Conservation (phyloP, 2,113 vertebrate species). For the Boulengeromyrus knoepffleri region DNA sequence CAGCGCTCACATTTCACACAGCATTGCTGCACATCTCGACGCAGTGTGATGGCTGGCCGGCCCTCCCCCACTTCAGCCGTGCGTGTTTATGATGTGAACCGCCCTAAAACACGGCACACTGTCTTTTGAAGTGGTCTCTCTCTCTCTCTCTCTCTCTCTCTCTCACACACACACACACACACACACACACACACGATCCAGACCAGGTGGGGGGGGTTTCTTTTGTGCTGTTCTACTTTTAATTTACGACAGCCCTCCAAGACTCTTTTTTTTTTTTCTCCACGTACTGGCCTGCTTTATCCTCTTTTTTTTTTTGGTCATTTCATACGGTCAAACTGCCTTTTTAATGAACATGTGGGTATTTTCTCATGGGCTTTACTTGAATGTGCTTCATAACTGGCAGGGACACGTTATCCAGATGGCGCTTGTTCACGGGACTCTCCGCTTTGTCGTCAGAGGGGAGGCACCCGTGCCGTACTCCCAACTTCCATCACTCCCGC, state of each 20-base stretch:
- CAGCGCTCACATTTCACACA: neutral
- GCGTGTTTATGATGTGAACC: conserved; percentile 15
- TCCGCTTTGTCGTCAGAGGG: neutral
- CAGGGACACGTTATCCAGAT: conserved; percentile 12
- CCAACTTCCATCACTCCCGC: neutral
- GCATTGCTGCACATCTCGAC: neutral
- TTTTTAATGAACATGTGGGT: conserved; percentile 21
- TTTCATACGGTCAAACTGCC: conserved; percentile 7
- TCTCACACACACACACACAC: too few species aligned
- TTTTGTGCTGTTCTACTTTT: conserved; percentile 31
- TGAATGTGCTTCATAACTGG: conserved; percentile 12
- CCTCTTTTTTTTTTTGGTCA: neutral
- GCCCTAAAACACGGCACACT: conserved; percentile 73
- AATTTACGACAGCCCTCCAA: conserved; percentile 11
- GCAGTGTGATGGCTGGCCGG: neutral
- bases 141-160: neutral
- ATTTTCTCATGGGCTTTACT: conserved; percentile 19
- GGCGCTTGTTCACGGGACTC: neutral
- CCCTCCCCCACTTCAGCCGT: neutral
- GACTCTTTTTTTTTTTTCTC: neutral
- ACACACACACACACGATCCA: neutral
- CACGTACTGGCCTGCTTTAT: conserved; percentile 5
- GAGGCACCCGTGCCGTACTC: neutral
- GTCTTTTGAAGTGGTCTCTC: conserved; percentile 62
- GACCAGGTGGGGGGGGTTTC: conserved; percentile 16